Percentiles rank a stretch among this genome's conserved stretches.
Conservation (phyloP, 1,140 invertebrate species). For the Ctenoplectra terminalis region DNA sequence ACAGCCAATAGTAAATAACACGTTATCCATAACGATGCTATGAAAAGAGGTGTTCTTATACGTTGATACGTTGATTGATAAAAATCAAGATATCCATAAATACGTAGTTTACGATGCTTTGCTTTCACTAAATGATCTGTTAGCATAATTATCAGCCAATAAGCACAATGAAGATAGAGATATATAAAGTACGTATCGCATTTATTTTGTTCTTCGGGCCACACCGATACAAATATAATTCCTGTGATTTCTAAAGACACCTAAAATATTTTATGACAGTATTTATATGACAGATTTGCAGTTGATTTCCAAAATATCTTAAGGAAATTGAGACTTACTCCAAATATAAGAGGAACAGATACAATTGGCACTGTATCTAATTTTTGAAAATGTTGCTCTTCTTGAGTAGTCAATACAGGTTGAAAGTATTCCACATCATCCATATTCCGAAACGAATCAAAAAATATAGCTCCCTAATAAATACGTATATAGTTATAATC, state of each 20-base stretch:
- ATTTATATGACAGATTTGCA: neutral
- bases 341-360: constrained; percentile 72
- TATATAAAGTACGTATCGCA: constrained; percentile 87
- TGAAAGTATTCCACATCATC: constrained; percentile 83
- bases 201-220: constrained; percentile 83
- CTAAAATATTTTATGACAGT: constrained; percentile 73
- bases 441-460: constrained; percentile 83
- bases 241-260: constrained; percentile 84
- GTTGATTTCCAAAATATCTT: neutral
- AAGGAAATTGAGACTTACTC: constrained; percentile 70
- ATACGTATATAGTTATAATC: neutral
- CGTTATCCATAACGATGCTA: constrained; percentile 86
- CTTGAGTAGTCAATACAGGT: constrained; percentile 81
- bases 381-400: constrained; percentile 82
- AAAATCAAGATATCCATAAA: constrained; percentile 87
- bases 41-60: constrained; percentile 85
- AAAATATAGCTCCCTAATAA: constrained; percentile 83
- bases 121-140: constrained; percentile 84
- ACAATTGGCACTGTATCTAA: constrained; percentile 81
- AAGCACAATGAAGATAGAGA: constrained; percentile 85
- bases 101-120: constrained; percentile 84
- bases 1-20: constrained; percentile 84
- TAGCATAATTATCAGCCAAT: constrained; percentile 86
- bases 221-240: constrained; percentile 83
- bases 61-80: constrained; percentile 85